Evolutionary conservation across 1,140 invertebrate genomes (phyloP).

Genomic region (Musca domestica): DNA sequence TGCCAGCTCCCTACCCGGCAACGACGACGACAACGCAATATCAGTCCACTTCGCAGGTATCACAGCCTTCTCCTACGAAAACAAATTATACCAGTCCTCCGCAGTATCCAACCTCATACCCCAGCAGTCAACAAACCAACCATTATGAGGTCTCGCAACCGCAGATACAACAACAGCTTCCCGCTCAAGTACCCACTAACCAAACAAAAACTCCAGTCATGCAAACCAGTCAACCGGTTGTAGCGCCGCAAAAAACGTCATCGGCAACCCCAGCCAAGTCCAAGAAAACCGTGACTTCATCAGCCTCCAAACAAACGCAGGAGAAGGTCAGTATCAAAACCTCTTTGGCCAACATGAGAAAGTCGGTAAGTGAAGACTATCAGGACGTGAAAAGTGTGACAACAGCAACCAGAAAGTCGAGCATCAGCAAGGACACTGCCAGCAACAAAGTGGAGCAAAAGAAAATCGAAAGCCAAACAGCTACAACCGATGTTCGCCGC

Average conservation of each 20-base stretch:
- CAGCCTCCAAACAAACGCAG: neutral
- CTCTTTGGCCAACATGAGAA: neutral
- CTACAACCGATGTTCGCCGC: slow-evolving; percentile 36
- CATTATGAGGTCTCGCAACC: neutral
- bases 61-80: neutral
- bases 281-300: neutral
- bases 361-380: slow-evolving; percentile 4
- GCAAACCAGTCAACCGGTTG: neutral
- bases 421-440: slow-evolving; percentile 9
- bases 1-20: neutral
- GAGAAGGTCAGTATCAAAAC: neutral
- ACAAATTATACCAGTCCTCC: neutral
- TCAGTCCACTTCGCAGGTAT: neutral
- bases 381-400: neutral
- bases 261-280: neutral
- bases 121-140: neutral
- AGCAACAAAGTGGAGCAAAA: neutral
- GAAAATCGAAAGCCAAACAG: slow-evolving; percentile 27
- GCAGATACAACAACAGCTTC: neutral
- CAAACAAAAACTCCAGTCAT: neutral
- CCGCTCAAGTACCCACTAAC: neutral
- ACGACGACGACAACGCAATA: neutral
- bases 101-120: neutral
- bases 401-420: slow-evolving; percentile 9
- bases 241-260: neutral